Conservation (phyloP, 2,797 vertebrate genomes). For the Rhinophrynus dorsalis region DNA sequence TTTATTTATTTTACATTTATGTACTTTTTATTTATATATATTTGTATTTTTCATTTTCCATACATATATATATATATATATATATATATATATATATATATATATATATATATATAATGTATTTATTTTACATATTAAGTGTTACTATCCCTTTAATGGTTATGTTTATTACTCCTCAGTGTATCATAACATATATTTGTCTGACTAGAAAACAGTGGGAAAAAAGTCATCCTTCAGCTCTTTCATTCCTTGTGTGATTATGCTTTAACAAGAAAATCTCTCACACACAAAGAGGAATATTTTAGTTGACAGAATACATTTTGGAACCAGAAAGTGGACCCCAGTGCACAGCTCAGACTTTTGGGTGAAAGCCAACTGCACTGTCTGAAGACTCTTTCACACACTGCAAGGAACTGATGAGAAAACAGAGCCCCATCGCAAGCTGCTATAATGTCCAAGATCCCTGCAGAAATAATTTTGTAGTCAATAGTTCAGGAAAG, state of each 20-base stretch:
- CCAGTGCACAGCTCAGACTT: not conserved
- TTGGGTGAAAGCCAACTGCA: not conserved
- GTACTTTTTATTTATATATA: too few relatives aligned
- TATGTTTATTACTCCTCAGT: too few relatives aligned
- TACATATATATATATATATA: too few relatives aligned
- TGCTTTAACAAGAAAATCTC: not conserved
- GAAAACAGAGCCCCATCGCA: not conserved
- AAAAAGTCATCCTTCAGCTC: not conserved
- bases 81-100: too few relatives aligned
- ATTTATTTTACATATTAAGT: too few relatives aligned
- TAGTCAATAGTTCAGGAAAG: not conserved
- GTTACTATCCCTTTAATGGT: too few relatives aligned
- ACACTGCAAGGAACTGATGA: not conserved
- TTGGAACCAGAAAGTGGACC: not conserved
- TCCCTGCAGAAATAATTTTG: not conserved
- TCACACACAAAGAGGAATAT: not conserved
- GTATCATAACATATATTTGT: not conserved
- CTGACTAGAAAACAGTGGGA: not conserved
- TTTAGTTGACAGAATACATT: not conserved
- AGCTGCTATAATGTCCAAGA: not conserved
- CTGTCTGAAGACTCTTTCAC: constrained; percentile 7
- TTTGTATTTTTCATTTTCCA: too few relatives aligned
- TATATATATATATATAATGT: too few relatives aligned
- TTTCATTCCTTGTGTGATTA: not conserved
- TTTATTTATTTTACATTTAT: too few relatives aligned